Evolutionary conservation across 2,888 invertebrate species (phyloP).

Genomic region (Scaptomyza polygonia): DNA sequence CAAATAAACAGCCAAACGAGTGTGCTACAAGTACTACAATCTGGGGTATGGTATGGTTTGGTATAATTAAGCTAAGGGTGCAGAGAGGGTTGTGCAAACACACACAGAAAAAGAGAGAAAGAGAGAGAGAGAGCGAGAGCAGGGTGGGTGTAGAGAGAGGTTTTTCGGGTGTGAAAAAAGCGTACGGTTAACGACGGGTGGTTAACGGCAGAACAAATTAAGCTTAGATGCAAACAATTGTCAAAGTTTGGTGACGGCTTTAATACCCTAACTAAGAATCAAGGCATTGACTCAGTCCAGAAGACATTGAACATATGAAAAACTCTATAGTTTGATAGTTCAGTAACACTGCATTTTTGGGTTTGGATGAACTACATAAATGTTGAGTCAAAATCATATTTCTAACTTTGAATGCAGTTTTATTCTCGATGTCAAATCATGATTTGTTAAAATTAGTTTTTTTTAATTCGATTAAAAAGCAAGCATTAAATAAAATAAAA

Average conservation of each 20-base stretch:
- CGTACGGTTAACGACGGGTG: constrained; percentile 43
- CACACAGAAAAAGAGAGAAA: neutral
- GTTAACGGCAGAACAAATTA: constrained; percentile 10
- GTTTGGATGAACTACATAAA: neutral
- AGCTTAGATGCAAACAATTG: neutral
- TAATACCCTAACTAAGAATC: constrained; percentile 5
- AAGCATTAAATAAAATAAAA: neutral
- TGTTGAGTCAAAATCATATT: neutral
- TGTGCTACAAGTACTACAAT: constrained; percentile 63
- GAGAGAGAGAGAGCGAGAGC: neutral
- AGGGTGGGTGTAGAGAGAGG: neutral
- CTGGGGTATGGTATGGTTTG: constrained; percentile 7
- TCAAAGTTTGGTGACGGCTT: neutral
- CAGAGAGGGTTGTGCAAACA: neutral
- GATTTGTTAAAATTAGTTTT: too few relatives aligned
- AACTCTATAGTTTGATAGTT: too few relatives aligned
- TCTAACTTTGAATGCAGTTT: neutral
- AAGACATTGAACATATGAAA: too few relatives aligned
- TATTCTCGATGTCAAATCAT: neutral
- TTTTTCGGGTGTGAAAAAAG: constrained; percentile 7
- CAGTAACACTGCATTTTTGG: too few relatives aligned
- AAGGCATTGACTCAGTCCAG: too few relatives aligned
- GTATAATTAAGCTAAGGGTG: constrained; percentile 5
- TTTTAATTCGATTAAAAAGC: too few relatives aligned
- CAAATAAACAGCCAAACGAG: constrained; percentile 79